Evolutionary conservation across 2,113 vertebrate genomes (phyloP).

Genomic region (Cyphomyrus plagiostoma): DNA sequence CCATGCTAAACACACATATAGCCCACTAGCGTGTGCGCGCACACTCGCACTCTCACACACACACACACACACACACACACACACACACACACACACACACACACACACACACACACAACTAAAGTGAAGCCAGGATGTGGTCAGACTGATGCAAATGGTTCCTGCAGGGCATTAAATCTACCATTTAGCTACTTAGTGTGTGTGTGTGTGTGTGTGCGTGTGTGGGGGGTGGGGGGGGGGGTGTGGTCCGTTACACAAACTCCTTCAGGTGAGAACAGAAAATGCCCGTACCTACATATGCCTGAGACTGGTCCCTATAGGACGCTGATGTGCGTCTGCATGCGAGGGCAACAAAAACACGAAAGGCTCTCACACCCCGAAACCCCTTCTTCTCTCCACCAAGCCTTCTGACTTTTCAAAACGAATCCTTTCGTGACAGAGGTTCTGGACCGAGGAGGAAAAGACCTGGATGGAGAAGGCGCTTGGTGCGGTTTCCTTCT

Average conservation of each 20-base stretch:
- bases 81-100: not conserved
- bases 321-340: too few species aligned
- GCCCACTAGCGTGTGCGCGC: not conserved
- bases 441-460: not conserved
- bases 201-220: not conserved
- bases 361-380: not conserved
- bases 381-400: not conserved
- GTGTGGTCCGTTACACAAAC: not conserved
- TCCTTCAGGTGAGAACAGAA: not conserved
- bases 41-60: not conserved
- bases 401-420: not conserved
- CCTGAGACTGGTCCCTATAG: not conserved
- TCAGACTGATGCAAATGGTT: not conserved
- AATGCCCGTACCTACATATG: not conserved
- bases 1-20: not conserved
- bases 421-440: not conserved
- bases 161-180: not conserved
- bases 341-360: not conserved
- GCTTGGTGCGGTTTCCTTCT: not conserved
- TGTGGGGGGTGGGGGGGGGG: too few species aligned
- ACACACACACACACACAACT: not conserved
- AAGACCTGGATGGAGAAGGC: not conserved
- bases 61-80: not conserved
- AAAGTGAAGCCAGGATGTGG: not conserved
- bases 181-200: not conserved